Conservation (phyloP, 2,113 vertebrate species). For the Phyllopteryx taeniolatus region DNA sequence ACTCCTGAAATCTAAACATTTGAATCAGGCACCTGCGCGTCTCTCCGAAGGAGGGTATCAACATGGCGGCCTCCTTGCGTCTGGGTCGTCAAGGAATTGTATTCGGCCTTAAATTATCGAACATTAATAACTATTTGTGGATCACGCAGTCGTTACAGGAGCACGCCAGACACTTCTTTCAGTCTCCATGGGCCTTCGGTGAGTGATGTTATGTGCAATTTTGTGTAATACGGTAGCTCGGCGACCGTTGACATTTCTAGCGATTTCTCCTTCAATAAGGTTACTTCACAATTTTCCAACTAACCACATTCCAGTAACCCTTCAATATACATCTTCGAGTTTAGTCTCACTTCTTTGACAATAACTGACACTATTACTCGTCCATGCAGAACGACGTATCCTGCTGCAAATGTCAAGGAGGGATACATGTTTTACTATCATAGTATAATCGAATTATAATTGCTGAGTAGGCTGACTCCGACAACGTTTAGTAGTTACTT, state of each 20-base stretch:
- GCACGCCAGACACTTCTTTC: conserved; percentile 56
- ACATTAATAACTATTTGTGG: conserved; percentile 50
- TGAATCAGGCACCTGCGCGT: conserved; percentile 44
- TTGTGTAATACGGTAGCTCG: background rate
- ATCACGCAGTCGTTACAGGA: conserved; percentile 33
- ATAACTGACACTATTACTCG: background rate
- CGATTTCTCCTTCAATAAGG: background rate
- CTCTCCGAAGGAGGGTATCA: conserved; percentile 54
- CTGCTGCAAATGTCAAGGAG: background rate
- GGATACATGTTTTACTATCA: background rate
- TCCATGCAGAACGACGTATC: background rate
- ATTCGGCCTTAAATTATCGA: conserved; percentile 56
- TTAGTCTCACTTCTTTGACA: background rate
- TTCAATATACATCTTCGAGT: background rate
- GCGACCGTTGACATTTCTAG: conserved; percentile 7
- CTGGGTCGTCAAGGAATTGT: conserved; percentile 68
- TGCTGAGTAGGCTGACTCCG: no score
- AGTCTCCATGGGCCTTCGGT: conserved; percentile 64
- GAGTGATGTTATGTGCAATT: conserved; percentile 35
- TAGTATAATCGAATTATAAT: background rate
- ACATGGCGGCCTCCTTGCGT: conserved; percentile 77
- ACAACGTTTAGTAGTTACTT: no score
- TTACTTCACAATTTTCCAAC: background rate
- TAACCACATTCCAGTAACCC: background rate
- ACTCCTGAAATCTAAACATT: background rate